Conservation (phyloP, 2,888 invertebrate genomes). For the Hydriomena furcata region DNA sequence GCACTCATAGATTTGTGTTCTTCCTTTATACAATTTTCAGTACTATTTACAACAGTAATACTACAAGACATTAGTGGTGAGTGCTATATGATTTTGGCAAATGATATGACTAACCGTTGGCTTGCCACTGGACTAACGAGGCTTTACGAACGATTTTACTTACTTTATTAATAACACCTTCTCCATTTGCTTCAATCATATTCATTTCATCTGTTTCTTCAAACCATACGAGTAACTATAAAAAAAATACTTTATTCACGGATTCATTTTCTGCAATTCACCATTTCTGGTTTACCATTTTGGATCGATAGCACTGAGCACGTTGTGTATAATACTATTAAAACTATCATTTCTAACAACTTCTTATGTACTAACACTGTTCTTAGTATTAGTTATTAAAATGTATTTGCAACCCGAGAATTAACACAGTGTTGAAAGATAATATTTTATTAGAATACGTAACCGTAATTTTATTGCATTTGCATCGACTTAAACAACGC, state of each 20-base stretch:
- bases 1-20: conserved; percentile 77
- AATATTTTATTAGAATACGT: too few relatives aligned
- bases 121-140: conserved; percentile 54
- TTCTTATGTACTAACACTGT: conserved; percentile 15
- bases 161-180: conserved; percentile 28
- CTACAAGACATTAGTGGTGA: conserved; percentile 79
- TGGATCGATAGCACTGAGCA: conserved; percentile 30
- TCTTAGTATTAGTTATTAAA: not conserved
- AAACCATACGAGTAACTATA: conserved; percentile 8
- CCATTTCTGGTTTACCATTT: conserved; percentile 24
- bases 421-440: too few relatives aligned
- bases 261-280: conserved; percentile 27
- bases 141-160: conserved; percentile 22
- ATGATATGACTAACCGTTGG: conserved; percentile 67
- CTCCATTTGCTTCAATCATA: conserved; percentile 39
- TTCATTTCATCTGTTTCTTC: conserved; percentile 33
- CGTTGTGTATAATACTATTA: conserved; percentile 31
- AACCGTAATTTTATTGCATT: not conserved
- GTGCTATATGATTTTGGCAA: conserved; percentile 78
- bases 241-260: conserved; percentile 10
- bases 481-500: conserved; percentile 1
- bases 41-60: conserved; percentile 73
- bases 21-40: conserved; percentile 73
- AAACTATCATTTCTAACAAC: conserved; percentile 18
- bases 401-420: too few relatives aligned